Conservation (phyloP, 2,113 vertebrate species). For the Otis tarda region DNA sequence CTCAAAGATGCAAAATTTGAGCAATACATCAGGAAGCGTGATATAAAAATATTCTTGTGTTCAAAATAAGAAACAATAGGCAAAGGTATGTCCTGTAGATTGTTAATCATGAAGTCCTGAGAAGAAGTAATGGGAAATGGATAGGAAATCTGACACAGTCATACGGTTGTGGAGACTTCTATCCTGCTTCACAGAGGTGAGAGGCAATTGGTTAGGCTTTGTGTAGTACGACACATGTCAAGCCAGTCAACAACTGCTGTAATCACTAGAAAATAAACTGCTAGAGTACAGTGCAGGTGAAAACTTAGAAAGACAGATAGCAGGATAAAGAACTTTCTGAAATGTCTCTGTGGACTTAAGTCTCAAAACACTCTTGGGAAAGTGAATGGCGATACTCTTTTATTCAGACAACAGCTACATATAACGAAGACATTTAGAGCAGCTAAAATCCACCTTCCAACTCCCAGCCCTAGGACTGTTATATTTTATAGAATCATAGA, state of each 20-base stretch:
- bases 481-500: background rate
- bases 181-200: background rate
- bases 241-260: background rate
- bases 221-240: background rate
- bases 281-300: background rate
- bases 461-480: background rate
- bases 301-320: background rate
- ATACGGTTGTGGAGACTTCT: background rate
- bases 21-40: background rate
- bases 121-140: background rate
- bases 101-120: background rate
- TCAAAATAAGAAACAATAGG: background rate
- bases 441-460: background rate
- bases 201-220: background rate
- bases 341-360: background rate
- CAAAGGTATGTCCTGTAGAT: fast-evolving
- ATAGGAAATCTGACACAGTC: background rate
- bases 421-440: background rate
- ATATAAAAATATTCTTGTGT: background rate
- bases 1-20: background rate
- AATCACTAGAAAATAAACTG: background rate
- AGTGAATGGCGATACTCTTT: background rate
- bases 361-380: background rate
- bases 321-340: background rate
- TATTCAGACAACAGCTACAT: background rate